phyloP scores from a whole-genome alignment of 2,797 vertebrate species.

The Coccyzus lansbergi region DNA sequence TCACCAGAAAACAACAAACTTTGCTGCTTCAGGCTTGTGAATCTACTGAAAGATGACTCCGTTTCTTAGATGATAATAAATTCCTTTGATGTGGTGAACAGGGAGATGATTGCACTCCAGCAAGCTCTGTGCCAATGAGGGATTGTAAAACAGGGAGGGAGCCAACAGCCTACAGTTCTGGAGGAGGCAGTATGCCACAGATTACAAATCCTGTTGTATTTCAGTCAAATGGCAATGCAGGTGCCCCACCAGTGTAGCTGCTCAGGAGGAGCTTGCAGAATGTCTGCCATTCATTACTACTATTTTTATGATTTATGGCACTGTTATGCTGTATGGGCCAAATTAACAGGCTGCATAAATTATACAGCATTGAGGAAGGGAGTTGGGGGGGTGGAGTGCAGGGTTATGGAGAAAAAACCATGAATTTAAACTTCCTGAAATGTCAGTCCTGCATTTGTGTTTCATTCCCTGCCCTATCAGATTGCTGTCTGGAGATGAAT shows the following conservation, averaged over 20 bases:
- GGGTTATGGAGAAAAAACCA: neutral
- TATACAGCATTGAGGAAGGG: neutral
- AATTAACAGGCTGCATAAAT: neutral
- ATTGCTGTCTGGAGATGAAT: neutral
- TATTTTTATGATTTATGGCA: neutral
- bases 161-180: neutral
- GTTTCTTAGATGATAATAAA: neutral
- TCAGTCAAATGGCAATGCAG: neutral
- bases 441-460: neutral
- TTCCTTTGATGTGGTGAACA: neutral
- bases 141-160: neutral
- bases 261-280: neutral
- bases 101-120: slow-evolving; percentile 5
- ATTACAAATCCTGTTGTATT: neutral
- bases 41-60: neutral
- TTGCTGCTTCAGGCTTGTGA: slow-evolving; percentile 4
- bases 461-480: neutral
- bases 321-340: neutral
- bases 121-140: neutral
- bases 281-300: neutral
- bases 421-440: neutral
- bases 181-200: slow-evolving; percentile 1
- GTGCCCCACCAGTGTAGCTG: neutral
- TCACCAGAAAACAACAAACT: slow-evolving; percentile 7
- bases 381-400: too few species aligned